These are phyloP conservation scores for Papilio elwesi DNA, from an alignment of 2,888 invertebrate species.

Conservation along the genomic window DNA sequence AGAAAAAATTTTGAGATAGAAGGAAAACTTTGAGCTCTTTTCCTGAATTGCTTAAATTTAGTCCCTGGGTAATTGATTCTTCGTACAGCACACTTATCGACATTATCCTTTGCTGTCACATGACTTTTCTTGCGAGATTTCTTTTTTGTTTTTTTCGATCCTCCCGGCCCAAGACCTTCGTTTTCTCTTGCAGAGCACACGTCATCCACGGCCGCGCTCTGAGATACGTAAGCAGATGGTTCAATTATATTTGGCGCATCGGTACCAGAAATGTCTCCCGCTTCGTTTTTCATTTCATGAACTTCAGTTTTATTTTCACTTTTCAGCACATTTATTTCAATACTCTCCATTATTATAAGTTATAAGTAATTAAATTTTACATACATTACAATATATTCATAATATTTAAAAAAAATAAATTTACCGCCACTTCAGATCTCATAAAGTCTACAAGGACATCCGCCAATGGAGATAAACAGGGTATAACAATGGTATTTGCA, in stretches of 20 bases:
- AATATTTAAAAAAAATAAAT: constrained; percentile 70
- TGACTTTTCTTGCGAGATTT: constrained; percentile 77
- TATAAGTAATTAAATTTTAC: constrained; percentile 51
- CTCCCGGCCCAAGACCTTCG: constrained; percentile 57
- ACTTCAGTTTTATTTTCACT: constrained; percentile 58
- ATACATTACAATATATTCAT: constrained; percentile 61
- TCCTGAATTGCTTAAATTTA: constrained; percentile 83
- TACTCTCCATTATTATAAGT: constrained; percentile 70
- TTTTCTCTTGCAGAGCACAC: constrained; percentile 67
- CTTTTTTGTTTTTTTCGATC: constrained; percentile 74
- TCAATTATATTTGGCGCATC: constrained; percentile 63
- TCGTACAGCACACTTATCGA: constrained; percentile 70
- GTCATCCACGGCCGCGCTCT: constrained; percentile 57
- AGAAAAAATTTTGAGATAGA: constrained; percentile 89
- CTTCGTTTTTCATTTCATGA: constrained; percentile 61
- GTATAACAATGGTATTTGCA: constrained; percentile 73
- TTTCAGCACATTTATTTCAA: constrained; percentile 65
- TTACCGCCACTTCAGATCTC: constrained; percentile 79
- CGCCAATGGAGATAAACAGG: constrained; percentile 82
- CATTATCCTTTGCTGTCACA: constrained; percentile 68
- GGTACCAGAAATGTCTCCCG: constrained; percentile 66
- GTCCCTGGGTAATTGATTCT: constrained; percentile 73
- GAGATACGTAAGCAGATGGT: constrained; percentile 58
- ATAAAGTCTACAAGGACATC: constrained; percentile 82
- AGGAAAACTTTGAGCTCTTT: constrained; percentile 88